These are phyloP conservation scores for Peromyscus nudipes DNA, from an alignment of 2,797 vertebrate genomes.

Conservation along the genomic window DNA sequence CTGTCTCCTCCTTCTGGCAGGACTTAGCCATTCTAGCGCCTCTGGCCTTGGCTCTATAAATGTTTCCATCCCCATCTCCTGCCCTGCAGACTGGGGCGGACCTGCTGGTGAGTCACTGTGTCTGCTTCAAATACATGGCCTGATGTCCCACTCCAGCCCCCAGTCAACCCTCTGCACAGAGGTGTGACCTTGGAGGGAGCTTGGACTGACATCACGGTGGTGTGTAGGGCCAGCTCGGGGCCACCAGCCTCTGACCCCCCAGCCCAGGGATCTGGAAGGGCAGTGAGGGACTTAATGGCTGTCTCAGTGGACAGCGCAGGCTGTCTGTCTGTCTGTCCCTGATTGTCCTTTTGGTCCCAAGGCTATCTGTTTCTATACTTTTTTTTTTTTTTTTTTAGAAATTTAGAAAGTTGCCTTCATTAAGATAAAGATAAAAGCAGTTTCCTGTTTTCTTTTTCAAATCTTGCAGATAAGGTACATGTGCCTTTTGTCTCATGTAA, in stretches of 20 bases:
- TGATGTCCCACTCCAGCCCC: neutral
- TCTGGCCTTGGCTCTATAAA: neutral
- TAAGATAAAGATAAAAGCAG: neutral
- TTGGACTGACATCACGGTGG: slow-evolving; percentile 61
- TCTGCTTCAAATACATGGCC: neutral
- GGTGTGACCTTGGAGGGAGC: neutral
- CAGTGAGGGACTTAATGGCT: neutral
- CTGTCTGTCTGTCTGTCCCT: neutral
- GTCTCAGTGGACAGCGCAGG: too few relatives aligned
- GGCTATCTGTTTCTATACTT: neutral
- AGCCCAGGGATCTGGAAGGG: neutral
- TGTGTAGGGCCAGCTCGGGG: neutral
- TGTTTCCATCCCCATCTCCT: neutral
- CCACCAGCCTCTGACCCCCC: neutral
- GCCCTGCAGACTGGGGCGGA: neutral
- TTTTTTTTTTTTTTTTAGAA: too few relatives aligned
- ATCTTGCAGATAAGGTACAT: neutral
- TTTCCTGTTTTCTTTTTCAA: neutral
- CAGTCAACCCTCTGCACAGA: neutral
- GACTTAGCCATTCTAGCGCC: neutral
- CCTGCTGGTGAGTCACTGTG: neutral
- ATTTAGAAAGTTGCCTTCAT: neutral
- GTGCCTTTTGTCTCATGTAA: neutral
- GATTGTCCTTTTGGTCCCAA: neutral
- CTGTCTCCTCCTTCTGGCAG: neutral